Conservation (phyloP, 2,888 invertebrate species). For the Urechis unicinctus region DNA sequence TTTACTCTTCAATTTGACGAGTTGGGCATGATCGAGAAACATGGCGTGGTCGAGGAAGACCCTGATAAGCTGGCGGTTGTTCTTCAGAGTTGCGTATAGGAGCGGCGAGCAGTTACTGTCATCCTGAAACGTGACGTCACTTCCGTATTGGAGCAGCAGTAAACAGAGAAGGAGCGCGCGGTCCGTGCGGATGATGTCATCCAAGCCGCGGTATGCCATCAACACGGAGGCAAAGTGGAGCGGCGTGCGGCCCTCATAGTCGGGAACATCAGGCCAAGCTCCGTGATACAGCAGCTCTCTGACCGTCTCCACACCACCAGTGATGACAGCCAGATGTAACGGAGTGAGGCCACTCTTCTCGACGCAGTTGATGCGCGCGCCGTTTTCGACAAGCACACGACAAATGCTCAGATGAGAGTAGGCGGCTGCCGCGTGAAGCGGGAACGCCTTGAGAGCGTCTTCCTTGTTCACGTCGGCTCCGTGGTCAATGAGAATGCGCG, state of each 20-base stretch:
- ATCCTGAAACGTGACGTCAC: background rate
- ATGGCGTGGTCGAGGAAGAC: background rate
- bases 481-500: background rate
- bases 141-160: background rate
- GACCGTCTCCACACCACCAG: background rate
- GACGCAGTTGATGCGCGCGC: background rate
- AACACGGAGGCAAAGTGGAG: background rate
- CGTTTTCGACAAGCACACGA: background rate
- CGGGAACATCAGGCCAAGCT: background rate
- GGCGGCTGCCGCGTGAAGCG: background rate
- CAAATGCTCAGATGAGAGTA: background rate
- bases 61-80: background rate
- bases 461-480: background rate
- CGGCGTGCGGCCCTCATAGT: background rate
- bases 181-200: background rate
- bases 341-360: background rate
- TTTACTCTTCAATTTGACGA: background rate
- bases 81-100: background rate
- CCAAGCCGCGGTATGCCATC: background rate
- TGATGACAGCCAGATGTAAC: background rate
- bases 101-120: background rate
- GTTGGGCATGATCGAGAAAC: background rate
- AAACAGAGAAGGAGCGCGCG: background rate
- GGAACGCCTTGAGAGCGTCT: background rate
- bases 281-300: background rate